Conservation (phyloP, 92 coral and sea anemone genomes). For the Bergia sp. region DNA sequence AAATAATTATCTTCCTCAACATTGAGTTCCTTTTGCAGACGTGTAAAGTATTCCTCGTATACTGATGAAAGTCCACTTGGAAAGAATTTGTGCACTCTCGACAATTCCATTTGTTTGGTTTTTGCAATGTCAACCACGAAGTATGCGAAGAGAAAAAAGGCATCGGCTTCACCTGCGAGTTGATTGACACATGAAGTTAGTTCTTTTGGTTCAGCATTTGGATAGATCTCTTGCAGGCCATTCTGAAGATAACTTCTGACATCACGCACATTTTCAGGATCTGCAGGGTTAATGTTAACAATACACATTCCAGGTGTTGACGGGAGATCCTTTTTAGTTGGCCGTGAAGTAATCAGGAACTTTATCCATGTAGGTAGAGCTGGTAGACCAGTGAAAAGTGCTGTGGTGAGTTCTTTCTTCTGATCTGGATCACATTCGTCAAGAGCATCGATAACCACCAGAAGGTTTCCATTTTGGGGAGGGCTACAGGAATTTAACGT, state of each 20-base stretch:
- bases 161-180: slow-evolving; percentile 10
- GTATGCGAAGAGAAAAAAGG: slow-evolving; percentile 35
- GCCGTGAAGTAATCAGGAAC: slow-evolving; percentile 34
- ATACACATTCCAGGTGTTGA: background rate
- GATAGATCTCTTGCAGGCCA: slow-evolving; percentile 2
- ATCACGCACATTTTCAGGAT: slow-evolving; percentile 24
- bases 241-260: background rate
- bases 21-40: slow-evolving; percentile 20
- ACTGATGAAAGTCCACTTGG: slow-evolving; percentile 49
- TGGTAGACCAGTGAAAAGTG: slow-evolving; percentile 20
- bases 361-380: slow-evolving; percentile 21
- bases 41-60: slow-evolving; percentile 45
- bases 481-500: background rate
- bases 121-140: slow-evolving; percentile 21
- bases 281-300: slow-evolving; percentile 11
- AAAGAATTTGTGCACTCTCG: background rate
- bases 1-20: slow-evolving; percentile 27
- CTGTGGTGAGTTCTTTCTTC: background rate
- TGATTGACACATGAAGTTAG: background rate
- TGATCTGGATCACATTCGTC: slow-evolving; percentile 19
- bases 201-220: background rate
- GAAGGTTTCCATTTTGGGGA: slow-evolving; percentile 1
- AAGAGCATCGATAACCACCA: slow-evolving; percentile 50
- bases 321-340: slow-evolving; percentile 25
- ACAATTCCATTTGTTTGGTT: slow-evolving; percentile 2